Conservation (phyloP, 2,888 invertebrate genomes). For the Pimpla rufipes region DNA sequence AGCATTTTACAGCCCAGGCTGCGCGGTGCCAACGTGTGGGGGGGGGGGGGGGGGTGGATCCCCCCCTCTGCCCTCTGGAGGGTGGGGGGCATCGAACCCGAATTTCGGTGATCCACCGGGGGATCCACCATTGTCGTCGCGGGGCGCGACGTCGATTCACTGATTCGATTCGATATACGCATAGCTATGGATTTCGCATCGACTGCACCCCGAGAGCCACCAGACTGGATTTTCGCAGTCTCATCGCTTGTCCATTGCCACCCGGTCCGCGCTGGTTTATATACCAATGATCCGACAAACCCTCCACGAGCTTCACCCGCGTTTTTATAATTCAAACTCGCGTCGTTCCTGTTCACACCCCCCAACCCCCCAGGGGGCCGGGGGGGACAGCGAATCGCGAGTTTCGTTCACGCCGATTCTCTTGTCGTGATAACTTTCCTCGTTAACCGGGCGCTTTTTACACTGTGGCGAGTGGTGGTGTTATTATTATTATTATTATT, state of each 20-base stretch:
- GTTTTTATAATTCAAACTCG: conserved; percentile 20
- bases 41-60: too few species aligned
- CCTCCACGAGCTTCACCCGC: not conserved
- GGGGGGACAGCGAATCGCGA: too few species aligned
- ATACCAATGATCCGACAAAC: conserved; percentile 16
- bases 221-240: conserved; percentile 56
- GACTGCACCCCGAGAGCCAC: conserved; percentile 17
- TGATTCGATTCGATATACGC: conserved; percentile 63
- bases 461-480: not conserved
- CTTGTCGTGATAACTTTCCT: conserved; percentile 46
- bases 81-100: conserved; percentile 41
- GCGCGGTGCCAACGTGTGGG: conserved; percentile 26
- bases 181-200: too few species aligned
- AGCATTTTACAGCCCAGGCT: conserved; percentile 72
- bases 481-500: conserved; percentile 19
- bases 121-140: conserved; percentile 52
- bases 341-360: not conserved
- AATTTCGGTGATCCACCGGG: conserved; percentile 65
- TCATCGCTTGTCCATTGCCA: conserved; percentile 32
- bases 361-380: too few species aligned
- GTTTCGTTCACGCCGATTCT: not conserved
- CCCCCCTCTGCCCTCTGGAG: conserved; percentile 13
- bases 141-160: conserved; percentile 52
- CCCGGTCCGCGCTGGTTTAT: conserved; percentile 22
- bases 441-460: conserved; percentile 36